Base-by-base conservation (phyloP, 2,888 invertebrate species). In the Eupithecia vulgata region DNA sequence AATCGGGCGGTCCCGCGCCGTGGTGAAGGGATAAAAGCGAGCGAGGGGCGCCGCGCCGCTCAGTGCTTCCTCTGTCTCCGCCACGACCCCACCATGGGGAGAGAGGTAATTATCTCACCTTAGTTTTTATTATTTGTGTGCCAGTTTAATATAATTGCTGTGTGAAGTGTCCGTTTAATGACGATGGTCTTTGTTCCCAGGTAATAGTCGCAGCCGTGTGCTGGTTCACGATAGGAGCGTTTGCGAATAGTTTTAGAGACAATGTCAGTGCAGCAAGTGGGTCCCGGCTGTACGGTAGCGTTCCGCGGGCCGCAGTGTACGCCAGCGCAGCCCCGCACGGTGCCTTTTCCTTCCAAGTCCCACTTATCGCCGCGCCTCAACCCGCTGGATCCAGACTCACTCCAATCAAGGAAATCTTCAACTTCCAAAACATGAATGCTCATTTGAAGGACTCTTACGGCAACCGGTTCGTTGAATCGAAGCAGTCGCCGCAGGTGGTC, bases 391-490 rank as follows among this genome's bases (percentile, higher is more conserved):
- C 88, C 8, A 87, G 87, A 65, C 61, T 85, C 59, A 78, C 89
- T 17, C 90, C 91, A 3, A 86, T 91, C 65, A 90, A 89, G 69
- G 86, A 89, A 25, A 85, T 88, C 72, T 83, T 80, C 64, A 78
- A 84, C 57, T 81, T 88, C 34, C 88, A 89, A 66, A 90, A 88
- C 64, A 81, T 85, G 30, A 89, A 88, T 71, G 87, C 86, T 34
- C 88, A 85, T 76, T 81, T 94, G 74, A 91, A 87, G 79, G 94
- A 94, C 79, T 94, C 94, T 0, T 94, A 94, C 76, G 94, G 94
- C 35, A 93, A 94, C 70, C 86, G 84, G 78, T 93, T 89, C 76
- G 86, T 89, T 35, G 88, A 85, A 68, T 80, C 87, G 17, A 75
- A 90, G 42, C 88, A 85, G 71, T 80, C 87, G 1, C 91, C 92